phyloP scores from a whole-genome alignment of 2,888 invertebrate genomes.

The Ischnura elegans region DNA sequence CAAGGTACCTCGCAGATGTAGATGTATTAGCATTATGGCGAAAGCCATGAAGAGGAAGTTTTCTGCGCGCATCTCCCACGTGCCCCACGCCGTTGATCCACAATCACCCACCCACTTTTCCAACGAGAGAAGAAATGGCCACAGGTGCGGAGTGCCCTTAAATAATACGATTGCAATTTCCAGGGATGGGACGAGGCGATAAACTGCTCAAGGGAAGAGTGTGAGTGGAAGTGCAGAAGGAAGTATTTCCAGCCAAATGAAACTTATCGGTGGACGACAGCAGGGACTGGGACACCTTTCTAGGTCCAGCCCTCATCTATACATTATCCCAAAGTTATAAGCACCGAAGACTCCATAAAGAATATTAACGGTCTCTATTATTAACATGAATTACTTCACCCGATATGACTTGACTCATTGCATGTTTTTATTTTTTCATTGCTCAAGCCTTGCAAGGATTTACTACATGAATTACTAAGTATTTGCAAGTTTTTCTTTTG shows the following conservation, averaged over 20 bases:
- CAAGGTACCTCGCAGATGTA: too few relatives aligned
- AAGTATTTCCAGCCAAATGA: not conserved
- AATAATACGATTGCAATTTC: slow-evolving; percentile 22
- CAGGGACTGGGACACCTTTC: too few relatives aligned
- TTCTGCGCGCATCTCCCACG: not conserved
- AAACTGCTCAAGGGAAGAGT: not conserved
- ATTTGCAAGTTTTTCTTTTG: too few relatives aligned
- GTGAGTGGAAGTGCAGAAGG: not conserved
- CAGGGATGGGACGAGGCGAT: not conserved
- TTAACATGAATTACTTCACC: too few relatives aligned
- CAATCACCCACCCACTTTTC: not conserved
- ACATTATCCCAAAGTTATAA: too few relatives aligned
- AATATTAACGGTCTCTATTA: too few relatives aligned
- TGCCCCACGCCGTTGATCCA: not conserved
- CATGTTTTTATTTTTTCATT: too few relatives aligned
- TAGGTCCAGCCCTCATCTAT: too few relatives aligned
- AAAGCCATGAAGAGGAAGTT: not conserved
- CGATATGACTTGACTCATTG: too few relatives aligned
- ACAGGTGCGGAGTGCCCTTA: not conserved
- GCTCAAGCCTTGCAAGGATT: too few relatives aligned
- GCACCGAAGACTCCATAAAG: too few relatives aligned
- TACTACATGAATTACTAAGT: too few relatives aligned
- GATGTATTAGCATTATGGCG: not conserved
- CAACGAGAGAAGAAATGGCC: not conserved
- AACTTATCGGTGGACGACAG: not conserved